phyloP scores from a whole-genome alignment of 2,797 vertebrate genomes.

The Chiroxiphia lanceolata region DNA sequence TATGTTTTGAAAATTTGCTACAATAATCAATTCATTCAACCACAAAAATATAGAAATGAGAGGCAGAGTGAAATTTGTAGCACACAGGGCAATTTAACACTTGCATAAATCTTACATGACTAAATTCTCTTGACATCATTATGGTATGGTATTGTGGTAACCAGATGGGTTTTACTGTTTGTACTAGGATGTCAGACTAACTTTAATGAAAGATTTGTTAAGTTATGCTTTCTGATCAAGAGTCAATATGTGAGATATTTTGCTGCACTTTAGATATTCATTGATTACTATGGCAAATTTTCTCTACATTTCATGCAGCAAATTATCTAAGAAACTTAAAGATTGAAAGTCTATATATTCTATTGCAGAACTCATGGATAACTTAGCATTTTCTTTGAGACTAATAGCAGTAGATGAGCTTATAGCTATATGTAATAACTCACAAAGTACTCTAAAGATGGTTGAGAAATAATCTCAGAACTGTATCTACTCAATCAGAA shows the following conservation, averaged over 20 bases:
- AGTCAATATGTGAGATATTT: conserved; percentile 20
- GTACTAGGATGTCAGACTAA: neutral
- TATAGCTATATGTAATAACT: neutral
- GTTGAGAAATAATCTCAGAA: neutral
- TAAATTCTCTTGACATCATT: neutral
- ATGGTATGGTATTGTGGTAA: neutral
- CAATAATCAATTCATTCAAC: neutral
- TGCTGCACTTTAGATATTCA: conserved; percentile 14
- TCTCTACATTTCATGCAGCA: neutral
- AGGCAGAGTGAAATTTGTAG: neutral
- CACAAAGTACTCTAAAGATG: neutral
- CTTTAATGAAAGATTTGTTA: neutral
- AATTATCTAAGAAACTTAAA: neutral
- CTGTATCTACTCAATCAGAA: neutral
- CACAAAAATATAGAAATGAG: neutral
- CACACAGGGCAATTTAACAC: neutral
- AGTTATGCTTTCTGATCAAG: conserved; percentile 3
- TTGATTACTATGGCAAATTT: neutral
- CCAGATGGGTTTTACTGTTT: neutral
- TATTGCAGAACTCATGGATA: neutral
- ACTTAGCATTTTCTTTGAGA: neutral
- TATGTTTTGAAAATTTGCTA: neutral
- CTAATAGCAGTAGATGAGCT: neutral
- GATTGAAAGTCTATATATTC: neutral
- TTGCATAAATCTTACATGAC: neutral